phyloP scores from a whole-genome alignment of 2,888 invertebrate species.

The Acronicta leporina region DNA sequence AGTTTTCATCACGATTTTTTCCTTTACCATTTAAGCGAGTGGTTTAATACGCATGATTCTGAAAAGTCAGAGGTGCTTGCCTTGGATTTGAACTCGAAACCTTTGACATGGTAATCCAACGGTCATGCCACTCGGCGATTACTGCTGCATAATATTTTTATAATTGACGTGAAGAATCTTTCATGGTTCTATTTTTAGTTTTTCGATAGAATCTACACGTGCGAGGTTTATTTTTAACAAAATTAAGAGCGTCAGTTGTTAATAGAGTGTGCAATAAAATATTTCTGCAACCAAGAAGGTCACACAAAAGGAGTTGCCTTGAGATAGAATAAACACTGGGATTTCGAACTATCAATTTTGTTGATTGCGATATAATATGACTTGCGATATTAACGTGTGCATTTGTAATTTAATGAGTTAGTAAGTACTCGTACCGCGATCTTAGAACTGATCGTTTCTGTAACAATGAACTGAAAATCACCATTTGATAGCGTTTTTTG shows the following conservation, averaged over 20 bases:
- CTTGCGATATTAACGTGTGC: conserved; percentile 20
- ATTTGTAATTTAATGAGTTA: conserved; percentile 1
- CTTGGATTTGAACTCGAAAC: no score
- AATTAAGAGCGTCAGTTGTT: conserved; percentile 15
- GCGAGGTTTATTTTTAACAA: conserved; percentile 22
- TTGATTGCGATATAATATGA: conserved; percentile 19
- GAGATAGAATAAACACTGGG: conserved; percentile 36
- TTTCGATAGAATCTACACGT: conserved; percentile 2
- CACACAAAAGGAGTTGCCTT: conserved; percentile 27
- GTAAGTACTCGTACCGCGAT: background rate
- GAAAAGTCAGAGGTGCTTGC: no score
- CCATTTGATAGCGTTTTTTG: no score
- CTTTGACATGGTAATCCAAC: no score
- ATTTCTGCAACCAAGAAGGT: conserved; percentile 44
- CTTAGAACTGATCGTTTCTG: background rate
- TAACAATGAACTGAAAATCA: no score
- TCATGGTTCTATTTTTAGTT: conserved; percentile 10
- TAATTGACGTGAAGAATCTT: conserved; percentile 16
- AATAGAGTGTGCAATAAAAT: conserved; percentile 47
- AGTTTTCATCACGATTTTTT: no score
- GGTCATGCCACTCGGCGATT: no score
- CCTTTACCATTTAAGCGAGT: no score
- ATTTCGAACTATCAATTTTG: conserved; percentile 30
- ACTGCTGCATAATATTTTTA: no score
- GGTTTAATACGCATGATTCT: no score